These are phyloP conservation scores for Actias luna DNA, from an alignment of 2,888 invertebrate genomes.

Conservation along the genomic window DNA sequence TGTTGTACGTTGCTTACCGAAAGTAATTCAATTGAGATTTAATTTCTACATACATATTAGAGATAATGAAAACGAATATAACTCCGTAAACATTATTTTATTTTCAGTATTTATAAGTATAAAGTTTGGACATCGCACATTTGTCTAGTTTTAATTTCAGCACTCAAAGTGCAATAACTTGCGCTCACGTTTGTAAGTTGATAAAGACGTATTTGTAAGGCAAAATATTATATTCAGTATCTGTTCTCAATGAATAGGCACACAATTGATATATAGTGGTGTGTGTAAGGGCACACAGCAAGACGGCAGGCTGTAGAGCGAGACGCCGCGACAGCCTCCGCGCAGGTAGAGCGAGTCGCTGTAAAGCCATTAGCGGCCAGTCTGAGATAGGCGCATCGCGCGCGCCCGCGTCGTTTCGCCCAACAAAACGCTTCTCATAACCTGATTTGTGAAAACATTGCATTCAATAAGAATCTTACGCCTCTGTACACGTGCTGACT, in stretches of 20 bases:
- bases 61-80: not conserved
- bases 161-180: constrained; percentile 36
- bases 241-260: constrained; percentile 35
- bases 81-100: not conserved
- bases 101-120: not conserved
- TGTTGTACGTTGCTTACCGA: not conserved
- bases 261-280: constrained; percentile 16
- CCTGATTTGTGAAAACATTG: constrained; percentile 51
- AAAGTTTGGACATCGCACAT: not conserved
- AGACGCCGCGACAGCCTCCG: constrained; percentile 60
- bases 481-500: constrained; percentile 19
- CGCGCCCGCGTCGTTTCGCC: constrained; percentile 59
- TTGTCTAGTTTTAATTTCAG: constrained; percentile 20
- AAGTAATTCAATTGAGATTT: not conserved
- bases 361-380: constrained; percentile 40
- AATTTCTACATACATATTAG: not conserved
- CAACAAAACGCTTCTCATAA: constrained; percentile 38
- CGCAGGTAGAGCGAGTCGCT: constrained; percentile 52
- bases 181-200: constrained; percentile 13
- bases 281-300: constrained; percentile 37
- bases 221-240: constrained; percentile 1
- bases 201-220: not conserved
- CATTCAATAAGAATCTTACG: constrained; percentile 29
- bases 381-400: constrained; percentile 62
- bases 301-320: constrained; percentile 57